These are phyloP conservation scores for Coilia nasus DNA, from an alignment of 2,797 vertebrate species.

Conservation along the genomic window DNA sequence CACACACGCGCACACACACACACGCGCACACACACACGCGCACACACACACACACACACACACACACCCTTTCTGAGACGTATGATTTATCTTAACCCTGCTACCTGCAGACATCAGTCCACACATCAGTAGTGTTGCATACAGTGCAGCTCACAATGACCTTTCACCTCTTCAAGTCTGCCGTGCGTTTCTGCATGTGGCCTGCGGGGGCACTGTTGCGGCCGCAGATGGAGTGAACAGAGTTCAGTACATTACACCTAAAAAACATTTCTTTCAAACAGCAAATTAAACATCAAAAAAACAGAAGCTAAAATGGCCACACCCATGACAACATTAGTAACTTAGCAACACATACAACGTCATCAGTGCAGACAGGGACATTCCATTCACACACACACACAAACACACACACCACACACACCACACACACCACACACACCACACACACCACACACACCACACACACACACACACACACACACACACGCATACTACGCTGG, in stretches of 20 bases:
- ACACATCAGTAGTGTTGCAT: too few relatives aligned
- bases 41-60: constrained; percentile 8
- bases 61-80: background rate
- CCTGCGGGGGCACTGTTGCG: too few relatives aligned
- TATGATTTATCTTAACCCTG: too few relatives aligned
- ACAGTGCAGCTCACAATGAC: too few relatives aligned
- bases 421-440: too few relatives aligned
- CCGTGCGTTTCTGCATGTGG: too few relatives aligned
- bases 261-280: background rate
- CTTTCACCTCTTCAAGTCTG: too few relatives aligned
- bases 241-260: too few relatives aligned
- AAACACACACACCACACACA: too few relatives aligned
- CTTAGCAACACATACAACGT: background rate
- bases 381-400: background rate
- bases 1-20: background rate
- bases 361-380: background rate
- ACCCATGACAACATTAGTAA: background rate
- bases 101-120: background rate
- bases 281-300: background rate
- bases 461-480: background rate
- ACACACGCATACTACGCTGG: too few relatives aligned
- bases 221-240: too few relatives aligned
- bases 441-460: background rate
- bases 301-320: background rate
- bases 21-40: background rate